phyloP scores from a whole-genome alignment of 2,888 invertebrate species.

The Caenorhabditis sp. region DNA sequence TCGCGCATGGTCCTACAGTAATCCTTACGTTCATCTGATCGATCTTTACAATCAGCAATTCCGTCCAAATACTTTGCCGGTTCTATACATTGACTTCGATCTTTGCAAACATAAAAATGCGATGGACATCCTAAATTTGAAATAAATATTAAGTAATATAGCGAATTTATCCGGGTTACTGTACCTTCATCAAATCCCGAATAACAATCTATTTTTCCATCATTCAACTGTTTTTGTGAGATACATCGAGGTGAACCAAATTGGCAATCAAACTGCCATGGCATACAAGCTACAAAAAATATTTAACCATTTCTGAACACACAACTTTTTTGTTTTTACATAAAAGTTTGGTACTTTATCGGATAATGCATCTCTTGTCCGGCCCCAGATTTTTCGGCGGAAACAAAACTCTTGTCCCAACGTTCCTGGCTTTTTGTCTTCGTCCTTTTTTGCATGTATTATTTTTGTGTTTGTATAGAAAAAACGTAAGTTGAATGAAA shows the following conservation, averaged over 20 bases:
- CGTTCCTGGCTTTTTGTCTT: background rate
- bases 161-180: no score
- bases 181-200: constrained; percentile 67
- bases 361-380: no score
- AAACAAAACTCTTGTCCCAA: no score
- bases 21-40: constrained; percentile 71
- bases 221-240: constrained; percentile 51
- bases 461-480: background rate
- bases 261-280: constrained; percentile 69
- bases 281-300: constrained; percentile 55
- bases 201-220: constrained; percentile 63
- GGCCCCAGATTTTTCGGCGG: no score
- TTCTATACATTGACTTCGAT: constrained; percentile 58
- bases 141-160: no score
- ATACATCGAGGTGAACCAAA: constrained; percentile 66
- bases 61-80: constrained; percentile 60
- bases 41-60: constrained; percentile 67
- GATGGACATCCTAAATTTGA: constrained; percentile 64
- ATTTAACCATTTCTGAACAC: no score
- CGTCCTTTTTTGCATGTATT: background rate
- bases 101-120: constrained; percentile 63
- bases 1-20: background rate
- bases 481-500: background rate
- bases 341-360: no score
- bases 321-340: no score